A percentile compares a stretch with the other conserved stretches of the same genome.
Evolutionary conservation across 2,113 vertebrate species (phyloP).

Genomic region (Oriolus oriolus): DNA sequence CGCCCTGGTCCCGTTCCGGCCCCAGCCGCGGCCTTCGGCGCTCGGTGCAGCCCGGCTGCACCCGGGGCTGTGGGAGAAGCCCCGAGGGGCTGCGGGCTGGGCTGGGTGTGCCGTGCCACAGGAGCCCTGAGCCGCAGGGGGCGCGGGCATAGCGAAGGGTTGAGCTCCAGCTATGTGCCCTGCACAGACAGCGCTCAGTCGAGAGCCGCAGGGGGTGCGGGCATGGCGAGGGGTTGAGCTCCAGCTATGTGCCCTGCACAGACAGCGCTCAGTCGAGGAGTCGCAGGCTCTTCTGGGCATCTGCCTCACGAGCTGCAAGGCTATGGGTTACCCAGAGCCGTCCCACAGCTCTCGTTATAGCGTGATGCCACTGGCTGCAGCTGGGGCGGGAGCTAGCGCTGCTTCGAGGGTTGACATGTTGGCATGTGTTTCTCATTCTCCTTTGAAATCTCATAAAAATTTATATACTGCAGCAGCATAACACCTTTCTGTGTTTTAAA

Average conservation of each 20-base stretch:
- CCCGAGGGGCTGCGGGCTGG: neutral
- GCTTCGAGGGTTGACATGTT: neutral
- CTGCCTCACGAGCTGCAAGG: neutral
- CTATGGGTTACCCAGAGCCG: neutral
- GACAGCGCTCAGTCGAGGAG: rapidly evolving
- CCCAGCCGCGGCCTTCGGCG: neutral
- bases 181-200: neutral
- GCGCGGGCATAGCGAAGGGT: neutral
- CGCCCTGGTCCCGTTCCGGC: neutral
- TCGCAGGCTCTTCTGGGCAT: neutral
- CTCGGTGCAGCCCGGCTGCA: rapidly evolving
- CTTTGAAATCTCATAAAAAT: neutral
- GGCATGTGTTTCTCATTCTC: neutral
- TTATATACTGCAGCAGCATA: rapidly evolving
- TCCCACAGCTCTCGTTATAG: neutral
- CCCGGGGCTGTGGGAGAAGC: neutral
- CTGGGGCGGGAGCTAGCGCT: too few relatives aligned
- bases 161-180: rapidly evolving
- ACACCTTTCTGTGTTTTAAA: neutral
- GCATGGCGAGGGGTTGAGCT: neutral
- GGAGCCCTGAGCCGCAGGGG: neutral
- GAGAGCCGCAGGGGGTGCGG: neutral
- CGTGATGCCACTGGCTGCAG: rapidly evolving
- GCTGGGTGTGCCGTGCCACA: neutral
- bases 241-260: rapidly evolving